Percentiles rank a stretch among this genome's conserved stretches.
Evolutionary conservation across 2,888 invertebrate genomes (phyloP).

Genomic region (Clitarchus hookeri): DNA sequence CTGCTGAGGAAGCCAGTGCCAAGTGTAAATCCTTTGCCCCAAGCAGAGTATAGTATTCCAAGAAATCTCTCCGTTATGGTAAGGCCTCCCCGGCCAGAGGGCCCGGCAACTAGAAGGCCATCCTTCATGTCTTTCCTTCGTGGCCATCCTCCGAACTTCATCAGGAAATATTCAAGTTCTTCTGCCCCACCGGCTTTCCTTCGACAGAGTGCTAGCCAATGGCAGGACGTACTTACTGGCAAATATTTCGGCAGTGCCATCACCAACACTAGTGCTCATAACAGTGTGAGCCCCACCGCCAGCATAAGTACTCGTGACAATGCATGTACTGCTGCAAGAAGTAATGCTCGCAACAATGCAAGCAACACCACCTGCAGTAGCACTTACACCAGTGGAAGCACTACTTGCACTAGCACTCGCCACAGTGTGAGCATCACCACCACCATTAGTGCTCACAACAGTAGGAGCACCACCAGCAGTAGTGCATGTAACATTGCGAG

Average conservation of each 20-base stretch:
- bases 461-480: no score
- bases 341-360: background rate
- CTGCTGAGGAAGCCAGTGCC: background rate
- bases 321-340: background rate
- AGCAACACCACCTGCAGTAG: background rate
- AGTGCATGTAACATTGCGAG: no score
- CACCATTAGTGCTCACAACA: no score
- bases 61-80: background rate
- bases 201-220: background rate
- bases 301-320: background rate
- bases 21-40: background rate
- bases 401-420: no score
- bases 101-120: background rate
- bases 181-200: background rate
- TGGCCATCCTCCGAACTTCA: background rate
- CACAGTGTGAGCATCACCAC: no score
- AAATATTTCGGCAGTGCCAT: background rate
- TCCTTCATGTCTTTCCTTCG: background rate
- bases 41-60: background rate
- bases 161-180: background rate
- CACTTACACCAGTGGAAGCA: no score
- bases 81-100: background rate
- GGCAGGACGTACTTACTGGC: background rate
- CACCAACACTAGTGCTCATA: background rate
- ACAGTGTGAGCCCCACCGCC: background rate